Evolutionary conservation across 2,888 invertebrate genomes (phyloP).

Genomic region (Hypselothyrea guttata): DNA sequence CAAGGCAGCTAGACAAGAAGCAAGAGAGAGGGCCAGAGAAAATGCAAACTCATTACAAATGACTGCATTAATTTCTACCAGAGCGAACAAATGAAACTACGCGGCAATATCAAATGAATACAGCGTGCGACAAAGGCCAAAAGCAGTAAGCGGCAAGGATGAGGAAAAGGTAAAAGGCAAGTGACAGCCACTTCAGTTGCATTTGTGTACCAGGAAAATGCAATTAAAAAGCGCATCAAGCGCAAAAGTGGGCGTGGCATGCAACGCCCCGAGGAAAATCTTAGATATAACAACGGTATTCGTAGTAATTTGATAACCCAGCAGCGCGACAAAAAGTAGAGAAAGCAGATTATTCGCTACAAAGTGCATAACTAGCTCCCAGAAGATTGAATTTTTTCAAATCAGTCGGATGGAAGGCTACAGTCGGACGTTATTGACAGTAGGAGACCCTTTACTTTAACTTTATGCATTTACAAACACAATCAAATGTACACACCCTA

Average conservation of each 20-base stretch:
- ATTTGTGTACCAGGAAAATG: constrained; percentile 65
- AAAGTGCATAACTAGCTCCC: constrained; percentile 54
- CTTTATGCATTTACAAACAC: no score
- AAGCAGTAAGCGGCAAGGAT: constrained; percentile 2
- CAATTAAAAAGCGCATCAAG: constrained; percentile 69
- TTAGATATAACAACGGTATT: neutral
- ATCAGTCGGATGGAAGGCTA: no score
- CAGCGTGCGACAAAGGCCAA: constrained; percentile 15
- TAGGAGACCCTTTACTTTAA: no score
- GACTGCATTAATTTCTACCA: constrained; percentile 77
- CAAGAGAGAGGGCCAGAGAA: constrained; percentile 14
- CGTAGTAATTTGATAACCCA: constrained; percentile 68
- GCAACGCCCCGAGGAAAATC: neutral
- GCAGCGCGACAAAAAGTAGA: constrained; percentile 12
- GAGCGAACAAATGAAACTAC: constrained; percentile 62
- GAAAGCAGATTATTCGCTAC: constrained; percentile 43
- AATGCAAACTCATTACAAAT: constrained; percentile 75
- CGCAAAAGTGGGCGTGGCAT: constrained; percentile 29
- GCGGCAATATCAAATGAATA: constrained; percentile 37
- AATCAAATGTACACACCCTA: no score
- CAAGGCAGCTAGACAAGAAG: neutral
- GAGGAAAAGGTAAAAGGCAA: constrained; percentile 48
- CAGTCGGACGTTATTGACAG: no score
- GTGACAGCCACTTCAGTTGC: constrained; percentile 68
- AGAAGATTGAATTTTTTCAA: constrained; percentile 47